Evolutionary conservation across 2,888 invertebrate genomes (phyloP).

Genomic region (Ochropacha duplaris): DNA sequence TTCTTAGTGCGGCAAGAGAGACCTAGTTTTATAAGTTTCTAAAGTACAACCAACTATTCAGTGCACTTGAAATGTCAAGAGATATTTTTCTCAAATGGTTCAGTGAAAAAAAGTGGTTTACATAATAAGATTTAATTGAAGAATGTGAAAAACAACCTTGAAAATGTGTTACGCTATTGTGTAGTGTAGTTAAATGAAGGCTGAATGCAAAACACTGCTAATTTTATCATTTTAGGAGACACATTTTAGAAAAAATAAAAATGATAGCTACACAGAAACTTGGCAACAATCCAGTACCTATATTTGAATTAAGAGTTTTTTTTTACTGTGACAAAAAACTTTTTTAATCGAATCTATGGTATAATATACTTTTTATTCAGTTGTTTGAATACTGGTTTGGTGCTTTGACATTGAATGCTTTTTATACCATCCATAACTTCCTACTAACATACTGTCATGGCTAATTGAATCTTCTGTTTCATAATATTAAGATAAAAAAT

Average conservation of each 20-base stretch:
- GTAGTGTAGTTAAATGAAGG: background rate
- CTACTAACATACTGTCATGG: too few species aligned
- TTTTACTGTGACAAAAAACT: background rate
- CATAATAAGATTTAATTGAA: slow-evolving; percentile 1
- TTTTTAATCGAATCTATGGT: background rate
- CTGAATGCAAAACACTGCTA: background rate
- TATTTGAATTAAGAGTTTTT: background rate
- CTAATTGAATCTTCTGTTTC: too few species aligned
- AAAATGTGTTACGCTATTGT: background rate
- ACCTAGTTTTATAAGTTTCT: slow-evolving; percentile 34
- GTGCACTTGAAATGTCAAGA: background rate
- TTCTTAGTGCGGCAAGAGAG: slow-evolving; percentile 50
- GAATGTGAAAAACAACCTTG: slow-evolving; percentile 3
- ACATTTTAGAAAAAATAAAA: background rate
- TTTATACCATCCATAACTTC: too few species aligned
- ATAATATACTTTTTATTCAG: background rate
- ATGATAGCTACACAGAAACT: background rate
- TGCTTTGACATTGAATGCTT: background rate
- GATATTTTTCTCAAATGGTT: background rate
- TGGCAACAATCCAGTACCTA: background rate
- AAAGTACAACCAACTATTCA: background rate
- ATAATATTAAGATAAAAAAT: too few species aligned
- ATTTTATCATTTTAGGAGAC: background rate
- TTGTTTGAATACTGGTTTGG: background rate
- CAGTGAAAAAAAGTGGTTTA: slow-evolving; percentile 6